Conservation (phyloP, 2,797 vertebrate genomes). For the Mormyrus hasselquistii region DNA sequence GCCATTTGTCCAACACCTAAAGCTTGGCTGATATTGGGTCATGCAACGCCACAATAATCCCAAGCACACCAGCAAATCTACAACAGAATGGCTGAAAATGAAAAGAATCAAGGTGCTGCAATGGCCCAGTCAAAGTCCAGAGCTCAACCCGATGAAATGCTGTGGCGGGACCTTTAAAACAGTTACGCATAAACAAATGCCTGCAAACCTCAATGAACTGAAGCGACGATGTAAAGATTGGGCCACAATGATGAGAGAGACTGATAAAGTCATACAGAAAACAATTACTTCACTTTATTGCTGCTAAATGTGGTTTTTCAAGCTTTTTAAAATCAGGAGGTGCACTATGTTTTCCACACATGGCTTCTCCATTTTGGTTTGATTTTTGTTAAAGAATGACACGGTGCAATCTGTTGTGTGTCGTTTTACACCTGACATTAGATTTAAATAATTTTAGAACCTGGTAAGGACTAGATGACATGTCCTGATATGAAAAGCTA, state of each 20-base stretch:
- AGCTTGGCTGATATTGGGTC: background rate
- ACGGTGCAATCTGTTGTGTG: background rate
- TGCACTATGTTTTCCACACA: background rate
- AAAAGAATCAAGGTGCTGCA: background rate
- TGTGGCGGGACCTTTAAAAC: background rate
- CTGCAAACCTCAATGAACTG: background rate
- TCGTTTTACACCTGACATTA: background rate
- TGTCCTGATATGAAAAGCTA: background rate
- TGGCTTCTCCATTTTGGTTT: background rate
- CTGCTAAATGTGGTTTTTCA: background rate
- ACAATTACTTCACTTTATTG: background rate
- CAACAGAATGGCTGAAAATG: background rate
- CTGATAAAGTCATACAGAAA: background rate
- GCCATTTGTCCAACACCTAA: background rate
- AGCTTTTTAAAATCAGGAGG: background rate
- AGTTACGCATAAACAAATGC: background rate
- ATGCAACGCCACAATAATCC: background rate
- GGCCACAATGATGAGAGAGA: background rate
- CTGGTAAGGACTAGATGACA: background rate
- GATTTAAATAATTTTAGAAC: background rate
- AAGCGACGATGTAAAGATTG: background rate
- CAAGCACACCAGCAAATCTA: background rate
- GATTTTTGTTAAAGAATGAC: background rate
- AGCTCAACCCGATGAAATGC: background rate
- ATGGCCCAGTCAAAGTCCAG: background rate